Evolutionary conservation across 2,797 vertebrate genomes (phyloP).

Genomic region (Mionectes olivaceus): DNA sequence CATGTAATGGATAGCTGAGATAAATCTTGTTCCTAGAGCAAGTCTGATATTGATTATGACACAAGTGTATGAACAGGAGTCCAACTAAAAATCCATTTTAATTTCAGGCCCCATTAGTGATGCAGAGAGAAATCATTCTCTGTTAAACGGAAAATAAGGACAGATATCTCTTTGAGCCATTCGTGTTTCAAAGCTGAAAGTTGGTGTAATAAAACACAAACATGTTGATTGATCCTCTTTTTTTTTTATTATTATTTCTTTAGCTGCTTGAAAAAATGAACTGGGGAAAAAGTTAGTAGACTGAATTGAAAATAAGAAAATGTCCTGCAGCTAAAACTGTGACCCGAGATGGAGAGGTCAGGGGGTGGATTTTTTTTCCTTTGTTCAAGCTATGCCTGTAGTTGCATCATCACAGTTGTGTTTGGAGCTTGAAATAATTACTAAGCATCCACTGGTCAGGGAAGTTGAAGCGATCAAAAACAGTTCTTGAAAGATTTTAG

Average conservation of each 20-base stretch:
- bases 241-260: background rate
- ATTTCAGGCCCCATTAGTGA: conserved; percentile 63
- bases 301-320: background rate
- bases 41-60: background rate
- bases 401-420: background rate
- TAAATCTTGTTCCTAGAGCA: background rate
- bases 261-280: background rate
- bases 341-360: background rate
- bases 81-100: conserved; percentile 61
- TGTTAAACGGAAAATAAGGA: conserved; percentile 48
- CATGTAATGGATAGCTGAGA: background rate
- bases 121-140: conserved; percentile 50
- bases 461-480: background rate
- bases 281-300: background rate
- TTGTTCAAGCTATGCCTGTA: rapidly evolving
- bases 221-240: background rate
- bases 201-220: background rate
- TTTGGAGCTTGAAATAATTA: background rate
- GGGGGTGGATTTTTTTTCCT: rapidly evolving
- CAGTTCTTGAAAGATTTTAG: background rate
- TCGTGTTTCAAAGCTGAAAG: background rate
- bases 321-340: background rate
- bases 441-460: background rate
- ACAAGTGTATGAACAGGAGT: background rate
- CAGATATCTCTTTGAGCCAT: background rate